Percentiles rank a stretch among this genome's conserved stretches.
phyloP scores from a whole-genome alignment of 2,797 vertebrate genomes.

The Paramormyrops hopkinsi region DNA sequence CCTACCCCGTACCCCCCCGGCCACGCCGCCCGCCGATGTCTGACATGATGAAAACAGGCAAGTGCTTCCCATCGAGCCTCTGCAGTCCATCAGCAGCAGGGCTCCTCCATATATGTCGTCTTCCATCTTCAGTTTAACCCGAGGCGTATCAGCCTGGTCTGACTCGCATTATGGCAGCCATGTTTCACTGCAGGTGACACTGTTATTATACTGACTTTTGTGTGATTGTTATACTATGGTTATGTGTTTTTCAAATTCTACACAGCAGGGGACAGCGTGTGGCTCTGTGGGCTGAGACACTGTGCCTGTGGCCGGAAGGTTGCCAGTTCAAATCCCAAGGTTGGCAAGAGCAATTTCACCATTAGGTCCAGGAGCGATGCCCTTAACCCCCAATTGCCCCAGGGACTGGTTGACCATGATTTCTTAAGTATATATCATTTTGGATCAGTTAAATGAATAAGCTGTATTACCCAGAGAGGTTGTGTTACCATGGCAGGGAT shows the following conservation, averaged over 20 bases:
- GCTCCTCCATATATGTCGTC: background rate
- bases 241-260: background rate
- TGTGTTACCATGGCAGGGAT: background rate
- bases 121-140: background rate
- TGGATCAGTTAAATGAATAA: background rate
- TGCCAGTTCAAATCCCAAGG: background rate
- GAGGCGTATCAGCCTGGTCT: background rate
- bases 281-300: background rate
- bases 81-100: background rate
- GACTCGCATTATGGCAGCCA: background rate
- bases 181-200: background rate
- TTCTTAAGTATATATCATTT: background rate
- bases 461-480: background rate
- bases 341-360: background rate
- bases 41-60: conserved; percentile 37
- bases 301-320: background rate
- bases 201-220: background rate
- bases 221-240: background rate
- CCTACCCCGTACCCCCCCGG: background rate
- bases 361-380: background rate
- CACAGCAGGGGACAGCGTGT: background rate
- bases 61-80: conserved; percentile 24
- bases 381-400: background rate
- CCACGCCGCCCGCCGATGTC: conserved; percentile 8
- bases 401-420: background rate